Evolutionary conservation across 2,797 vertebrate genomes (phyloP).

Genomic region (Emys orbicularis): DNA sequence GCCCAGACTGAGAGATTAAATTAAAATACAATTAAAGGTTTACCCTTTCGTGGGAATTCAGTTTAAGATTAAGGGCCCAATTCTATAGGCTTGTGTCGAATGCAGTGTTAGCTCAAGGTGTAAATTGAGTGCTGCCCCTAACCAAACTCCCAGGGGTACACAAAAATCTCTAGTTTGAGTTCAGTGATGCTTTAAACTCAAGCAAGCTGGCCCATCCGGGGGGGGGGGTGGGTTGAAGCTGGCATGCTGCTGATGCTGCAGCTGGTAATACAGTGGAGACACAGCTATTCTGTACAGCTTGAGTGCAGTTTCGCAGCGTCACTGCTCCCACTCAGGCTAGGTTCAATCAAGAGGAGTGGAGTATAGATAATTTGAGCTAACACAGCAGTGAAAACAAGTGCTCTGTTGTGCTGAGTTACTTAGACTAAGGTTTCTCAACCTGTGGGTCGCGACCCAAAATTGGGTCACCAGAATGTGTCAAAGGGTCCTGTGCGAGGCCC

Average conservation of each 20-base stretch:
- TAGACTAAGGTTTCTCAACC: neutral
- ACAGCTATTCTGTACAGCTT: neutral
- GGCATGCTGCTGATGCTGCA: neutral
- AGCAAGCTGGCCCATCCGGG: too few species aligned
- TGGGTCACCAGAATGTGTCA: neutral
- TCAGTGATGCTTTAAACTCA: neutral
- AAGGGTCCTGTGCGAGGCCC: neutral
- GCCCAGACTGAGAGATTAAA: conserved; percentile 61
- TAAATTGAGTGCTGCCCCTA: neutral
- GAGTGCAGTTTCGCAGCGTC: neutral
- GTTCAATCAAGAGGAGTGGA: neutral
- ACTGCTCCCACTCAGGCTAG: neutral
- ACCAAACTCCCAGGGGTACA: neutral
- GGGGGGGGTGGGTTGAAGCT: neutral
- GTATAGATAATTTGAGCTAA: neutral
- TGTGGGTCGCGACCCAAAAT: neutral
- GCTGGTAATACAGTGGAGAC: neutral
- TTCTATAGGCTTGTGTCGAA: neutral
- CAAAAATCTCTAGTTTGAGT: neutral
- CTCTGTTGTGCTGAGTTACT: neutral
- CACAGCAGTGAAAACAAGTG: neutral
- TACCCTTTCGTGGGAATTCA: conserved; percentile 30
- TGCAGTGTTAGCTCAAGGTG: neutral
- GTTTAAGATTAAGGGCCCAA: neutral
- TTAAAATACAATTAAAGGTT: conserved; percentile 57